These are phyloP conservation scores for Manis crassicaudata DNA, from an alignment of 2,797 vertebrate species.

Conservation along the genomic window DNA sequence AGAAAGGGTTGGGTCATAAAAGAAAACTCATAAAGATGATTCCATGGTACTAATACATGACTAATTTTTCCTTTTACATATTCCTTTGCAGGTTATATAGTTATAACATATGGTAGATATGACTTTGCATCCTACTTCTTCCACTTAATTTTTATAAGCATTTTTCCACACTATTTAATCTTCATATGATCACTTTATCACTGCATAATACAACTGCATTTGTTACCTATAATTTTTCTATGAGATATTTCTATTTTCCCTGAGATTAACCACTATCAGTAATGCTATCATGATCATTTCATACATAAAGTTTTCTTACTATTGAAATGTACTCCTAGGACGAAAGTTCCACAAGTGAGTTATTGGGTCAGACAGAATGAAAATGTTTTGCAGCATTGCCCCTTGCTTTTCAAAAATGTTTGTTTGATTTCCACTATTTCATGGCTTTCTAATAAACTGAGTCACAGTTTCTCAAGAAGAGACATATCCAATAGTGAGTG, in stretches of 20 bases:
- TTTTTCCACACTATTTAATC: neutral
- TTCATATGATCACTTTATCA: neutral
- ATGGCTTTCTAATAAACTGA: neutral
- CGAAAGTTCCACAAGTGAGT: neutral
- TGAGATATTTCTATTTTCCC: neutral
- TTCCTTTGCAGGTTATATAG: neutral
- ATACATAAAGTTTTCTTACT: slow-evolving; percentile 15
- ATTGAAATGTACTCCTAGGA: slow-evolving; percentile 10
- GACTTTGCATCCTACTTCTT: neutral
- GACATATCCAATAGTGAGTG: neutral
- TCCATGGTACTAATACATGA: neutral
- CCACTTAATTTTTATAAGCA: neutral
- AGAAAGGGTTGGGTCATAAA: neutral
- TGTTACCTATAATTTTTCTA: neutral
- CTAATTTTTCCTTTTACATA: neutral
- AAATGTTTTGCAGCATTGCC: neutral
- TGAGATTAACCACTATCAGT: neutral
- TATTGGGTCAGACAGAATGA: neutral
- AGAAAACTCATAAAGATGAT: neutral
- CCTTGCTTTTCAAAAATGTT: neutral
- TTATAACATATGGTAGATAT: neutral
- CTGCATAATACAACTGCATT: neutral
- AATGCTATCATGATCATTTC: neutral
- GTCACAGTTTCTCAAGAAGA: neutral
- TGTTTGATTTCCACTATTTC: neutral